Percentiles rank a stretch among this genome's conserved stretches.
Evolutionary conservation across 2,888 invertebrate genomes (phyloP).

Genomic region (Machimus rusticus): DNA sequence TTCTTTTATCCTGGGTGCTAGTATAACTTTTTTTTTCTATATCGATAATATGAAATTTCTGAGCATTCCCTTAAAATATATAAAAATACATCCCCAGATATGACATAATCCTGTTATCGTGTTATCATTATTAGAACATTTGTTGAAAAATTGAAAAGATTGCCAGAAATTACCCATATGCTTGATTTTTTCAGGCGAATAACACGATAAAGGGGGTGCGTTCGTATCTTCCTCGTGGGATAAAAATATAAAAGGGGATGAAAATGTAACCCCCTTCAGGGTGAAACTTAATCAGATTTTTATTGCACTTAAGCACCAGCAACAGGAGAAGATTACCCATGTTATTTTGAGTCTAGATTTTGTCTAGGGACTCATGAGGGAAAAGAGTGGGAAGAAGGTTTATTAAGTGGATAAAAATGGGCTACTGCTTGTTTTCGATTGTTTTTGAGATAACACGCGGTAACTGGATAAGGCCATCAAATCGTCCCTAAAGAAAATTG

Average conservation of each 20-base stretch:
- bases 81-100: not conserved
- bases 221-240: too few relatives aligned
- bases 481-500: not conserved
- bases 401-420: slow-evolving; percentile 25
- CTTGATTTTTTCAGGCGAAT: not conserved
- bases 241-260: not conserved
- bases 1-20: not conserved
- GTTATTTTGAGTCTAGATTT: not conserved
- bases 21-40: too few relatives aligned
- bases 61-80: too few relatives aligned
- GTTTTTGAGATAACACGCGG: not conserved
- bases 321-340: slow-evolving; percentile 9
- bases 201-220: not conserved
- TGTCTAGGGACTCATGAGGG: too few relatives aligned
- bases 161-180: slow-evolving; percentile 15
- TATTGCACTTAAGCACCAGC: slow-evolving; percentile 24
- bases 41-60: too few relatives aligned
- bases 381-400: not conserved
- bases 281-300: slow-evolving; percentile 32
- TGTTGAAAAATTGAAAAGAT: slow-evolving; percentile 23
- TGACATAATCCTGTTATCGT: slow-evolving; percentile 34
- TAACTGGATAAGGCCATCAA: not conserved
- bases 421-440: slow-evolving; percentile 2
- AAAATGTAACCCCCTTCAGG: not conserved
- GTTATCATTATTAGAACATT: slow-evolving; percentile 30